phyloP scores from a whole-genome alignment of 2,113 vertebrate species.

The Arvicanthis niloticus region DNA sequence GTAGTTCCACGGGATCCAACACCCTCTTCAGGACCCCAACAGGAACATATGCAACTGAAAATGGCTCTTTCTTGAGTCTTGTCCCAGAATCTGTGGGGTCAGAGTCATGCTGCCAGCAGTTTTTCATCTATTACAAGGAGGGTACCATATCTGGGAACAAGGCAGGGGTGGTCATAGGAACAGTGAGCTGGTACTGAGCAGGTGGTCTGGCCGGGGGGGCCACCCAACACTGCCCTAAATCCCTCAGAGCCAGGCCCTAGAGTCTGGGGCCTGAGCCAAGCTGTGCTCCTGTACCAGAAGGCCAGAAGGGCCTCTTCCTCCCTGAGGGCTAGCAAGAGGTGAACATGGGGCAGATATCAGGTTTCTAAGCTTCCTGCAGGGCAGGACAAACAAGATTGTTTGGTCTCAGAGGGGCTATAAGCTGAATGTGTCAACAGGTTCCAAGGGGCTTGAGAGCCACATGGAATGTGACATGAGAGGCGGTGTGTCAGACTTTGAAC shows the following conservation, averaged over 20 bases:
- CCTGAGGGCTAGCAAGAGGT: conserved; percentile 24
- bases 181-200: neutral
- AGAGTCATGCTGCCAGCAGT: neutral
- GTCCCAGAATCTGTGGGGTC: neutral
- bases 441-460: neutral
- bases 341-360: conserved; percentile 29
- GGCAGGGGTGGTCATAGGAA: neutral
- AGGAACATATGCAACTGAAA: neutral
- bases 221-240: neutral
- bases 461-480: neutral
- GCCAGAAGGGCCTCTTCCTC: conserved; percentile 28
- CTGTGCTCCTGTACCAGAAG: conserved; percentile 10
- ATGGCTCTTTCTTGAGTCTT: neutral
- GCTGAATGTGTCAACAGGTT: conserved; percentile 48
- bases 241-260: neutral
- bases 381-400: conserved; percentile 22
- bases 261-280: neutral
- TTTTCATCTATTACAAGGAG: neutral
- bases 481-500: neutral
- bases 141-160: neutral
- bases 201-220: neutral
- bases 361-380: conserved; percentile 48
- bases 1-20: neutral
- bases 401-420: conserved; percentile 20
- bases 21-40: neutral